phyloP scores from a whole-genome alignment of 2,113 vertebrate species.

The Urocolius indicus region DNA sequence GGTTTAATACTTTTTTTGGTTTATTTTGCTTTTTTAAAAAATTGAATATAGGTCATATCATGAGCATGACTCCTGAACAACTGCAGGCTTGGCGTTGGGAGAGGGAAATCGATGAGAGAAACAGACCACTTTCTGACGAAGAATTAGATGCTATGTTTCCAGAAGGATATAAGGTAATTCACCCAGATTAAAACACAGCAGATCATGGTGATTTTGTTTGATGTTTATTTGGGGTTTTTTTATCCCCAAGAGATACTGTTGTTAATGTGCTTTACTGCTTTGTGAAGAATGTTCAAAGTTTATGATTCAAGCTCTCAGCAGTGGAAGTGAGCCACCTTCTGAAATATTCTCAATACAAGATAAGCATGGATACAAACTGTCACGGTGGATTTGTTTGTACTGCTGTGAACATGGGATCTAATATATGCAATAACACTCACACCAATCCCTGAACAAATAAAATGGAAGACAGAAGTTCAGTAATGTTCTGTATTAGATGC shows the following conservation, averaged over 20 bases:
- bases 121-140: constrained; percentile 95
- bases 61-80: constrained; percentile 99
- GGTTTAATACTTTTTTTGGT: too few species aligned
- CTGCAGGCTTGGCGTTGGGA: constrained; percentile 99
- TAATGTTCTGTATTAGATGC: not conserved
- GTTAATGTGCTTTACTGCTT: not conserved
- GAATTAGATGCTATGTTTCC: constrained; percentile 99
- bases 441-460: not conserved
- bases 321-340: not conserved
- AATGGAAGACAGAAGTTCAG: not conserved
- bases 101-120: constrained; percentile 96
- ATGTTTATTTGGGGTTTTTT: not conserved
- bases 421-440: fast-evolving
- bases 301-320: not conserved
- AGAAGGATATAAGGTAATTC: constrained; percentile 93
- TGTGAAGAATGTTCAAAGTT: not conserved
- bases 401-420: not conserved
- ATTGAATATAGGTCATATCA: constrained; percentile 88
- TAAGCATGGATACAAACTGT: not conserved
- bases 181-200: not conserved
- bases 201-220: not conserved
- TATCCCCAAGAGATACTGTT: not conserved
- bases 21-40: not conserved
- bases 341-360: not conserved
- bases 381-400: not conserved